Evolutionary conservation across 2,888 invertebrate genomes (phyloP).

Genomic region (Eupithecia centaureata): DNA sequence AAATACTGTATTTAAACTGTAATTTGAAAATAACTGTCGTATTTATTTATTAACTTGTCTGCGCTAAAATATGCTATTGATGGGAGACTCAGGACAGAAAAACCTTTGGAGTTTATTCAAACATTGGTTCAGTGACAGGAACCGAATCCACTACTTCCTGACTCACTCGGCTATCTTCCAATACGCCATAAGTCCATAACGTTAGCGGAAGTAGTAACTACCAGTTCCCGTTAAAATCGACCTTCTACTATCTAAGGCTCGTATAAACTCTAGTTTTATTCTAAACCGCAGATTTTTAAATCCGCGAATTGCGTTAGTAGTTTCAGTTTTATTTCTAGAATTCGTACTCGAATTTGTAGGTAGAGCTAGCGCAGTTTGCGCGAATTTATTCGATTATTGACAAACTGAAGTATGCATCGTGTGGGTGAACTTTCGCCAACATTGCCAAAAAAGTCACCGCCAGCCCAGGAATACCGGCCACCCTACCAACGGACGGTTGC

Average conservation of each 20-base stretch:
- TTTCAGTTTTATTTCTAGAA: background rate
- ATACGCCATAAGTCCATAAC: background rate
- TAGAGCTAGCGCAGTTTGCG: slow-evolving; percentile 8
- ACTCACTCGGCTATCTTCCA: background rate
- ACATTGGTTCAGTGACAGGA: background rate
- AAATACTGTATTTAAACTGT: background rate
- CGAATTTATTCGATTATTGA: slow-evolving; percentile 41
- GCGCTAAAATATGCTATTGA: background rate
- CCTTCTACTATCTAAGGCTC: background rate
- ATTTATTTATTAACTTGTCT: background rate
- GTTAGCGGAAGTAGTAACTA: background rate
- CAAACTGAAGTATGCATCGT: slow-evolving; percentile 48
- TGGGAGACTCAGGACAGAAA: background rate
- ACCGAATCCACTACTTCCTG: background rate
- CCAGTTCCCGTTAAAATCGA: background rate
- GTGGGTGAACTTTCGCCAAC: slow-evolving; percentile 54
- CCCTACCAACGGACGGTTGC: slow-evolving; percentile 65
- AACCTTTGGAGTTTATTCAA: background rate
- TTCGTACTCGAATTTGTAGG: background rate
- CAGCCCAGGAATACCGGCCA: slow-evolving; percentile 63
- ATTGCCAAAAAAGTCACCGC: slow-evolving; percentile 60
- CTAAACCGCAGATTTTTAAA: background rate
- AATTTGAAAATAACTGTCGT: background rate
- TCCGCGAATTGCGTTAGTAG: background rate
- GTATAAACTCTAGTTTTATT: background rate